Evolutionary conservation across 1,140 invertebrate genomes (phyloP).

Genomic region (Bombus polaris): DNA sequence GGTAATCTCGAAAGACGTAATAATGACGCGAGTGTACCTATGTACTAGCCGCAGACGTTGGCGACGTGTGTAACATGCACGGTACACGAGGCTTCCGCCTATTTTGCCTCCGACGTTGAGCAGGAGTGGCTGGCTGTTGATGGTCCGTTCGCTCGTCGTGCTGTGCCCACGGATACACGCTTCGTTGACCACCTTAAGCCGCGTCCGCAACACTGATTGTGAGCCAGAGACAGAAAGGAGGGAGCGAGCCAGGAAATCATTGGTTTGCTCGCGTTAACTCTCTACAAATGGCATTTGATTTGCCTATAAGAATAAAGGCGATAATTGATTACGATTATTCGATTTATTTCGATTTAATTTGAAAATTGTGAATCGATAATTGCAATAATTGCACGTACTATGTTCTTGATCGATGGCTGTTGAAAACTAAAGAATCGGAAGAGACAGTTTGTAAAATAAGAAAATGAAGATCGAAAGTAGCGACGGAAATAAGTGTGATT

Average conservation of each 20-base stretch:
- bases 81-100: background rate
- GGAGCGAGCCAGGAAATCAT: background rate
- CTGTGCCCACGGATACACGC: constrained; percentile 75
- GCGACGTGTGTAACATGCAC: background rate
- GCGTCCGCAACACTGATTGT: constrained; percentile 39
- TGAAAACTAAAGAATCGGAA: background rate
- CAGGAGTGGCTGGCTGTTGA: constrained; percentile 58
- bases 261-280: too few relatives aligned
- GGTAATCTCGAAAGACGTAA: constrained; percentile 61
- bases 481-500: too few relatives aligned
- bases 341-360: too few relatives aligned
- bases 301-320: too few relatives aligned
- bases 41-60: constrained; percentile 47
- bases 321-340: too few relatives aligned
- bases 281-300: too few relatives aligned
- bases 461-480: background rate
- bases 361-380: too few relatives aligned
- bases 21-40: constrained; percentile 29
- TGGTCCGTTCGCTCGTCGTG: constrained; percentile 22
- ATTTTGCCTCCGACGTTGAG: background rate
- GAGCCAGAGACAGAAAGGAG: background rate
- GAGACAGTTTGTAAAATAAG: too few relatives aligned
- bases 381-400: too few relatives aligned
- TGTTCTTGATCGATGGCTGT: background rate
- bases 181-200: constrained; percentile 68